These are phyloP conservation scores for Asobara japonica DNA, from an alignment of 1,140 invertebrate species.

Conservation along the genomic window DNA sequence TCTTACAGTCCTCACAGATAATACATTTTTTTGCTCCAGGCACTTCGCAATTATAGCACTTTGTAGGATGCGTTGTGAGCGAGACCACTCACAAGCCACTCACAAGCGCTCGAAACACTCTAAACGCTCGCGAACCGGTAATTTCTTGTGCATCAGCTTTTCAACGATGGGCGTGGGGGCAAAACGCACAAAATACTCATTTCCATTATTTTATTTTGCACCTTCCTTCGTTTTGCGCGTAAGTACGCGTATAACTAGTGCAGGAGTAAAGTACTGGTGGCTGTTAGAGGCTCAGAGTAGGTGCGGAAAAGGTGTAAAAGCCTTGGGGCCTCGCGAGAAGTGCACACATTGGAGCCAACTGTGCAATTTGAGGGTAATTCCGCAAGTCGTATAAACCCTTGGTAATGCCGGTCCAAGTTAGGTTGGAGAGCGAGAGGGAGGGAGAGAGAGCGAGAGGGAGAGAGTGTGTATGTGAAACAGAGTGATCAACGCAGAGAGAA, in stretches of 20 bases:
- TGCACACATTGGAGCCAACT: constrained; percentile 56
- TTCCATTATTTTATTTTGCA: neutral
- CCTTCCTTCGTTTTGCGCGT: neutral
- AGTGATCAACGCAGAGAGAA: too few relatives aligned
- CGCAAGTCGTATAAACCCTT: constrained; percentile 55
- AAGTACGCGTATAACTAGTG: neutral
- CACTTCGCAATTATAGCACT: constrained; percentile 1
- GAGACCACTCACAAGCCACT: neutral
- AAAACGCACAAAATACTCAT: neutral
- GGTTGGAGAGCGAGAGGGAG: constrained; percentile 10
- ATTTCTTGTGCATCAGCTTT: neutral
- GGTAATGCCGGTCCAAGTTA: constrained; percentile 44
- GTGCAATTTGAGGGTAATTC: constrained; percentile 61
- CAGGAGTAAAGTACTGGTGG: neutral
- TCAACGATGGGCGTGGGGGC: neutral
- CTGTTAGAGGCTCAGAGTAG: constrained; percentile 45
- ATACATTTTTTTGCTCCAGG: neutral
- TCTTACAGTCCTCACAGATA: too few relatives aligned
- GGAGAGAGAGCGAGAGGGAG: too few relatives aligned
- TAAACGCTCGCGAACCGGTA: neutral
- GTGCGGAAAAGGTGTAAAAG: constrained; percentile 25
- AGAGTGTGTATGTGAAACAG: too few relatives aligned
- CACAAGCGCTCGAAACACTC: neutral
- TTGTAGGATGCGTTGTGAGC: neutral
- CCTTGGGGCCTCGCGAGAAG: constrained; percentile 36